phyloP scores from a whole-genome alignment of 2,113 vertebrate genomes.

The Penelope pileata region DNA sequence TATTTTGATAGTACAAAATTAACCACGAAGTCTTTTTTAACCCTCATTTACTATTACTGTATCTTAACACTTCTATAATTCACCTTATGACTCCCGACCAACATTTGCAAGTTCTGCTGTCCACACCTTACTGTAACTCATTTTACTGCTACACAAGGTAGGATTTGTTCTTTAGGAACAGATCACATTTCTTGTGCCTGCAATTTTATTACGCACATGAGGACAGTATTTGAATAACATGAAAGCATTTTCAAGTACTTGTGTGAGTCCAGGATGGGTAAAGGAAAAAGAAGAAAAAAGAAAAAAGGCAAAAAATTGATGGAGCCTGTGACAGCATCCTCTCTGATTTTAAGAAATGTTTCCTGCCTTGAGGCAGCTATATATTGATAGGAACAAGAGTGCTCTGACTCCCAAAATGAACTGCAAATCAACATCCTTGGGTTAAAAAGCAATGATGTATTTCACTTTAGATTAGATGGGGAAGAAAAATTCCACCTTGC shows the following conservation, averaged over 20 bases:
- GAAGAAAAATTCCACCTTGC: background rate
- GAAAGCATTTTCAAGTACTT: background rate
- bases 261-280: background rate
- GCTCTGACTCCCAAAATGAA: background rate
- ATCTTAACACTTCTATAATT: background rate
- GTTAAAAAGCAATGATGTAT: background rate
- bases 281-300: background rate
- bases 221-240: background rate
- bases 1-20: background rate
- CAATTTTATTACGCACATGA: background rate
- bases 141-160: background rate
- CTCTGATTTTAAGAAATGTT: background rate
- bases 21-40: background rate
- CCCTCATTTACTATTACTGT: background rate
- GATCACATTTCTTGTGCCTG: background rate
- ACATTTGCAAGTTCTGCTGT: background rate
- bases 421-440: background rate
- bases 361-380: background rate
- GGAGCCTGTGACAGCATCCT: background rate
- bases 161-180: background rate
- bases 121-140: background rate
- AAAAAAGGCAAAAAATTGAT: accelerated
- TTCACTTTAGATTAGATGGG: background rate
- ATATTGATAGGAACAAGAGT: background rate
- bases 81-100: background rate